phyloP scores from a whole-genome alignment of 2,797 vertebrate species.

The Sternotherus odoratus region DNA sequence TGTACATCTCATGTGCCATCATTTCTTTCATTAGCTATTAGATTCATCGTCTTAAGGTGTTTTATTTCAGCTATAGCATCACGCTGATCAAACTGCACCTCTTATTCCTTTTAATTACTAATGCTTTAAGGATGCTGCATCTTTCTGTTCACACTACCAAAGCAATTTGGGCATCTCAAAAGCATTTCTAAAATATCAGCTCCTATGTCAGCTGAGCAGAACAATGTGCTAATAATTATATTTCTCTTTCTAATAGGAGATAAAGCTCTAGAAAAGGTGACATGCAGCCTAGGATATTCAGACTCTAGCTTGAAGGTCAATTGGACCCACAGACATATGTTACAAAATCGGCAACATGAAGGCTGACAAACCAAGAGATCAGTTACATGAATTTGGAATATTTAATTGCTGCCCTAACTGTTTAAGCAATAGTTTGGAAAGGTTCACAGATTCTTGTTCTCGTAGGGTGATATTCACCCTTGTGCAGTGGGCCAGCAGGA shows the following conservation, averaged over 20 bases:
- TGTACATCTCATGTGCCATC: neutral
- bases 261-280: conserved; percentile 54
- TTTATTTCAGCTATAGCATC: conserved; percentile 55
- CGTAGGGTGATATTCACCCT: neutral
- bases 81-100: conserved; percentile 32
- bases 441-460: conserved; percentile 17
- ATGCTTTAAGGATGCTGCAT: conserved; percentile 1
- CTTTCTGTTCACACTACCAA: conserved; percentile 44
- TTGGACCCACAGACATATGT: neutral
- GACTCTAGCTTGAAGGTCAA: conserved; percentile 11
- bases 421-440: conserved; percentile 35
- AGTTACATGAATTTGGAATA: neutral
- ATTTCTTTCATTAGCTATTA: conserved; percentile 51
- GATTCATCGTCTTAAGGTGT: conserved; percentile 29
- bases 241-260: conserved; percentile 56
- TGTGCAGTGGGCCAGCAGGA: neutral
- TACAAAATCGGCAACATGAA: conserved; percentile 55
- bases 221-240: conserved; percentile 52
- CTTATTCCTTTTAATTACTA: conserved; percentile 54
- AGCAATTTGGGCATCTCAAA: conserved; percentile 54
- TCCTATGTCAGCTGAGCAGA: conserved; percentile 34
- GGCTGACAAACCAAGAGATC: conserved; percentile 24
- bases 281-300: conserved; percentile 43
- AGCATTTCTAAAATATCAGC: conserved; percentile 46
- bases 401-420: conserved; percentile 25